phyloP scores from a whole-genome alignment of 2,888 invertebrate species.

The Zele albiditarsus region DNA sequence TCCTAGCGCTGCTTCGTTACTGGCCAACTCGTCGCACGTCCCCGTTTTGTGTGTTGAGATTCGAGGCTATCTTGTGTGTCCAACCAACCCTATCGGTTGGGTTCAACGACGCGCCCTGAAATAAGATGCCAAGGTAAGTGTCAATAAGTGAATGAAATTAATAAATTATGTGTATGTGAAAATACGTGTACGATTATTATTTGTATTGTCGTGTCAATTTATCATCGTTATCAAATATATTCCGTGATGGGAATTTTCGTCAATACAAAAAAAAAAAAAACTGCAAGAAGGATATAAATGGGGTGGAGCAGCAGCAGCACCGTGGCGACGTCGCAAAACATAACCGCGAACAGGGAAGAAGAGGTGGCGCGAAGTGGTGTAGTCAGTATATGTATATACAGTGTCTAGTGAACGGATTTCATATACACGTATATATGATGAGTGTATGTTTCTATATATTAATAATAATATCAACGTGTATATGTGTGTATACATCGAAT shows the following conservation, averaged over 20 bases:
- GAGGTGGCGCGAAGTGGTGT: conserved; percentile 17
- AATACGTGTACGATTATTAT: conserved; percentile 28
- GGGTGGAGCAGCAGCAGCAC: conserved; percentile 37
- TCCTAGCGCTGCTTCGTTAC: conserved; percentile 62
- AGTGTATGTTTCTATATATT: neutral
- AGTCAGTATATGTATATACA: neutral
- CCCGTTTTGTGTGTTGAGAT: conserved; percentile 28
- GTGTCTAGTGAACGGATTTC: conserved; percentile 17
- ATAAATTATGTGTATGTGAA: conserved; percentile 17
- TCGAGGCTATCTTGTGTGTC: conserved; percentile 16
- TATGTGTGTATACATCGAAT: conserved; percentile 2
- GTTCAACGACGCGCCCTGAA: conserved; percentile 54
- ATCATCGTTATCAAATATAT: too few species aligned
- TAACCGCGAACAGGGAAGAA: conserved; percentile 6
- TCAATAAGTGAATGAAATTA: conserved; percentile 23
- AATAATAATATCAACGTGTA: neutral
- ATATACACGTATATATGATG: neutral
- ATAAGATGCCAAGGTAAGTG: conserved; percentile 67
- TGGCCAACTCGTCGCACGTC: conserved; percentile 44
- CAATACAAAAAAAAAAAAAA: neutral
- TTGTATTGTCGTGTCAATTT: neutral
- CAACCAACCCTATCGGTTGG: conserved; percentile 39
- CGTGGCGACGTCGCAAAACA: conserved; percentile 14
- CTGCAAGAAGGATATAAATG: conserved; percentile 34
- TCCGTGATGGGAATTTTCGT: conserved; percentile 6